Conservation (phyloP, 2,888 invertebrate species). For the Leucoma salicis region DNA sequence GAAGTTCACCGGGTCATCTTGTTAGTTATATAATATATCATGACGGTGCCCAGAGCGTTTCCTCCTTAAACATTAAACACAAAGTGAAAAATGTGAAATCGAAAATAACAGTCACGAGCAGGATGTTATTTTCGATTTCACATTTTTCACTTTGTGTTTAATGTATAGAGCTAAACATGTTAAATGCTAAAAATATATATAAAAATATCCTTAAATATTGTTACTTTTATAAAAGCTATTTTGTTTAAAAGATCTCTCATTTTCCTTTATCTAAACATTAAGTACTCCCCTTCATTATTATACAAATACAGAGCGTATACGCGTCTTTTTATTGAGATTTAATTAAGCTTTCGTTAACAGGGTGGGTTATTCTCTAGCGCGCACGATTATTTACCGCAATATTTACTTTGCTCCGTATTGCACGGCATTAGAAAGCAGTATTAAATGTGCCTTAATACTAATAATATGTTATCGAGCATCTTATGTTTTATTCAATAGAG, state of each 20-base stretch:
- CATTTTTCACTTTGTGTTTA: too few relatives aligned
- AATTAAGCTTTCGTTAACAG: constrained; percentile 61
- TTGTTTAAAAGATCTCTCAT: constrained; percentile 32
- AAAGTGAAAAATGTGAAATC: too few relatives aligned
- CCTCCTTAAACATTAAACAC: too few relatives aligned
- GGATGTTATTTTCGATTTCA: too few relatives aligned
- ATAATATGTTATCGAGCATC: constrained; percentile 73
- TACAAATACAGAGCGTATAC: constrained; percentile 24
- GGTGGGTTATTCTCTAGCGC: constrained; percentile 55
- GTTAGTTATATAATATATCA: too few relatives aligned
- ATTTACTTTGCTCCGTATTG: constrained; percentile 43
- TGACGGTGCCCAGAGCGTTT: too few relatives aligned
- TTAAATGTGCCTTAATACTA: constrained; percentile 72
- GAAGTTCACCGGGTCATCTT: too few relatives aligned
- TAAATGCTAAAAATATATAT: too few relatives aligned
- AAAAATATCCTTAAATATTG: constrained; percentile 19
- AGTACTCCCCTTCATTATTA: constrained; percentile 46
- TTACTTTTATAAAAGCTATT: constrained; percentile 29
- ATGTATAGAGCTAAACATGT: too few relatives aligned
- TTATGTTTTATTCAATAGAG: constrained; percentile 78
- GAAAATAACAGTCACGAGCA: too few relatives aligned
- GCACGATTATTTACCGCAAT: constrained; percentile 49
- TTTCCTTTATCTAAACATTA: constrained; percentile 34
- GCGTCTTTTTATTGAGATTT: constrained; percentile 67
- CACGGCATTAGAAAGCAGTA: constrained; percentile 66